Evolutionary conservation across 1,140 invertebrate genomes (phyloP).

Genomic region (Papilio dardanus): DNA sequence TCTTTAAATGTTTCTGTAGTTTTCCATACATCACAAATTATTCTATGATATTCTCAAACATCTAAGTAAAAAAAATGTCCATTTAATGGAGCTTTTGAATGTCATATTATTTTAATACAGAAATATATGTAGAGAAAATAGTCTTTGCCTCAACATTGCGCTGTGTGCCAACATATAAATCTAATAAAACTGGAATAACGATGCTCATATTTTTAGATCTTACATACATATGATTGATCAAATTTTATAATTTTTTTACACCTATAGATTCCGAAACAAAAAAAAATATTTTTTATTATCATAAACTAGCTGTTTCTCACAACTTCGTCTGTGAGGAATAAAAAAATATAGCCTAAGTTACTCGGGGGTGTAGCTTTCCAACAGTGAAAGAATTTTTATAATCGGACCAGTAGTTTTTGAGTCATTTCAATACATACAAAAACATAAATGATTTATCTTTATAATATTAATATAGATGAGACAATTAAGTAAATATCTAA

Average conservation of each 20-base stretch:
- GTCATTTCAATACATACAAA: too few relatives aligned
- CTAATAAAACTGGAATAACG: constrained; percentile 21
- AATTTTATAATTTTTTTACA: background rate
- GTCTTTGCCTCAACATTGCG: background rate
- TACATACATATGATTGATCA: constrained; percentile 1
- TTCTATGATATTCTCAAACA: background rate
- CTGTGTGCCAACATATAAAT: constrained; percentile 29
- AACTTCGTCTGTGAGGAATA: too few relatives aligned
- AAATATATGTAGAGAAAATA: background rate
- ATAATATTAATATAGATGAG: too few relatives aligned
- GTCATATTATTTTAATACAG: constrained; percentile 9
- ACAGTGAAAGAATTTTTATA: too few relatives aligned
- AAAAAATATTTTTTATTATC: background rate
- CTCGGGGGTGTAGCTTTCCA: too few relatives aligned
- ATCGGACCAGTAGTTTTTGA: too few relatives aligned
- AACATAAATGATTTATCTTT: too few relatives aligned
- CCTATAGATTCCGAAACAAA: background rate
- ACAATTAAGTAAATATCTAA: too few relatives aligned
- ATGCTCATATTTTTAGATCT: constrained; percentile 21
- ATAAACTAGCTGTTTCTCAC: background rate
- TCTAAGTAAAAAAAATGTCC: background rate
- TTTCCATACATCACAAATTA: too few relatives aligned
- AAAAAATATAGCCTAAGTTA: too few relatives aligned
- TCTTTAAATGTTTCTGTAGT: too few relatives aligned
- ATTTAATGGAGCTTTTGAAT: background rate